Evolutionary conservation across 2,113 vertebrate species (phyloP).

Genomic region (Meriones unguiculatus): DNA sequence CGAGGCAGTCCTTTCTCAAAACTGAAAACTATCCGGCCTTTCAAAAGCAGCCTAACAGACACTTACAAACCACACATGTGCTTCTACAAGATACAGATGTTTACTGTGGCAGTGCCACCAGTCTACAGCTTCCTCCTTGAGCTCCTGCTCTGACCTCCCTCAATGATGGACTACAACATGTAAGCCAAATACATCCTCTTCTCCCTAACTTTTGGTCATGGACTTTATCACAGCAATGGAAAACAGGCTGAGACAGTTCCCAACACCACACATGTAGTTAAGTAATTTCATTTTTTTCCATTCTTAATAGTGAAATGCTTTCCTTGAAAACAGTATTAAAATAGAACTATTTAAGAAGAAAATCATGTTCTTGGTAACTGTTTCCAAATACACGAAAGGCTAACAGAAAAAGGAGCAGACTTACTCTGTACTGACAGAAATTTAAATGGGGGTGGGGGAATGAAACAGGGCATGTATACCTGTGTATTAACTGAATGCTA

Average conservation of each 20-base stretch:
- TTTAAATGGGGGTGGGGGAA: background rate
- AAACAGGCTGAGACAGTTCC: too few species aligned
- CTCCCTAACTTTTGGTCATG: background rate
- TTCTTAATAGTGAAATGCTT: background rate
- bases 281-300: background rate
- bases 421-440: background rate
- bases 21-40: background rate
- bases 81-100: background rate
- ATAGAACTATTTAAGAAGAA: background rate
- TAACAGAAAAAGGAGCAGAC: background rate
- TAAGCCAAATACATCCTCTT: background rate
- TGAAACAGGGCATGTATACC: background rate
- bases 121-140: background rate
- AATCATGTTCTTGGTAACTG: background rate
- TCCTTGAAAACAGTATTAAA: conserved; percentile 7
- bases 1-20: conserved; percentile 9
- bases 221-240: background rate
- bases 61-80: background rate
- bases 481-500: background rate
- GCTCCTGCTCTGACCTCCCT: background rate
- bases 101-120: background rate
- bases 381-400: background rate
- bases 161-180: background rate
- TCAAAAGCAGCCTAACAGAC: too few species aligned
- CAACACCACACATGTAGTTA: background rate